These are phyloP conservation scores for Callopanchax toddi DNA, from an alignment of 2,113 vertebrate genomes.

Conservation along the genomic window DNA sequence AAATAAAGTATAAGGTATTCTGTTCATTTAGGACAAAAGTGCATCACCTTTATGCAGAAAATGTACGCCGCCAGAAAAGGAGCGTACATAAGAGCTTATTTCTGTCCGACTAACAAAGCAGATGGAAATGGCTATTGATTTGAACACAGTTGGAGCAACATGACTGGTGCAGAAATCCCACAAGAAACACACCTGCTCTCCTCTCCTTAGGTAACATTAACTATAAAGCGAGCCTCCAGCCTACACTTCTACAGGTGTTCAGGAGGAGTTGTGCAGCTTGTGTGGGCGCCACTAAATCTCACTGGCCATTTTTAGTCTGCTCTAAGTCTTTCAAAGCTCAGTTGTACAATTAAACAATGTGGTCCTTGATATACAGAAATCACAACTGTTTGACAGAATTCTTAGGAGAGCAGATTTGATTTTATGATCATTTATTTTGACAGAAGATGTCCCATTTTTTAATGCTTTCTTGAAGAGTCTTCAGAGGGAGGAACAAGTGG, in stretches of 20 bases:
- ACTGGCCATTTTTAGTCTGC: constrained; percentile 8
- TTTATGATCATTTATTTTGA: constrained; percentile 8
- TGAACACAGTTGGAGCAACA: constrained; percentile 38
- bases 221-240: constrained; percentile 19
- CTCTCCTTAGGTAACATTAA: constrained; percentile 27
- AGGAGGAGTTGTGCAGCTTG: constrained; percentile 14
- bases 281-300: constrained; percentile 28
- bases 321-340: neutral
- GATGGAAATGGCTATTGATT: constrained; percentile 57
- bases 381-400: neutral
- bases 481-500: constrained; percentile 12
- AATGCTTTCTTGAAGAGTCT: constrained; percentile 9
- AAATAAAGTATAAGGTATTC: constrained; percentile 1
- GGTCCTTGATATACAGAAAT: constrained; percentile 14
- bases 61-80: constrained; percentile 12
- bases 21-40: constrained; percentile 9
- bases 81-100: constrained; percentile 34
- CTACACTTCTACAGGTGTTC: constrained; percentile 32
- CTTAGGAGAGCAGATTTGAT: neutral
- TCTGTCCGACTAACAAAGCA: constrained; percentile 38
- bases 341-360: constrained; percentile 2
- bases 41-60: constrained; percentile 15
- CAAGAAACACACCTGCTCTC: constrained; percentile 27
- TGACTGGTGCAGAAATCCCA: constrained; percentile 34
- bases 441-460: neutral